Evolutionary conservation across 2,797 vertebrate genomes (phyloP).

Genomic region (Schizopygopsis pylzovi): DNA sequence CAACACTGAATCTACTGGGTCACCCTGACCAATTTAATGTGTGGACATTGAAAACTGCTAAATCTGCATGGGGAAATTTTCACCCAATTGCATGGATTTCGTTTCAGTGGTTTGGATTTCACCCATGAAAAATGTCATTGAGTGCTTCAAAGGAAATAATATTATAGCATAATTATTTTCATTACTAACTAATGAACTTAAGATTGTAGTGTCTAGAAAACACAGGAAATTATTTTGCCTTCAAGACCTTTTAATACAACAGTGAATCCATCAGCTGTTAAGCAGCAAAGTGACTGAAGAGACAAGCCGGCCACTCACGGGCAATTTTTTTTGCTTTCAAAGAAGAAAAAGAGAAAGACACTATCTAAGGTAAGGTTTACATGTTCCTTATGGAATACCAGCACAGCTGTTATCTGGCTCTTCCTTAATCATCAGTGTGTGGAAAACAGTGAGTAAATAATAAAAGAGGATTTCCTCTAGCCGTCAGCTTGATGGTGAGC

Average conservation of each 20-base stretch:
- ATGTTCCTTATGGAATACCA: neutral
- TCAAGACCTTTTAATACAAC: neutral
- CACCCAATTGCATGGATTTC: neutral
- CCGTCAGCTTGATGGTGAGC: conserved; percentile 35
- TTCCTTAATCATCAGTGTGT: conserved; percentile 33
- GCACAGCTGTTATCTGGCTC: conserved; percentile 8
- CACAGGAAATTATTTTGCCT: neutral
- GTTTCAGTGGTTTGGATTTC: no score
- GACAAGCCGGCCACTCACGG: neutral
- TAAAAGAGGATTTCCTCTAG: conserved; percentile 31
- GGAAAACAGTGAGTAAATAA: conserved; percentile 43
- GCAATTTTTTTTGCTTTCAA: neutral
- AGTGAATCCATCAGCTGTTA: neutral
- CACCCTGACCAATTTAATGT: neutral
- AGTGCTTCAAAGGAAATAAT: neutral
- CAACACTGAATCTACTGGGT: neutral
- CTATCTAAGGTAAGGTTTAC: neutral
- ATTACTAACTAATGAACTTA: neutral
- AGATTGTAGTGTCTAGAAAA: neutral
- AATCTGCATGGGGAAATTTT: neutral
- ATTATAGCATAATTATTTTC: neutral
- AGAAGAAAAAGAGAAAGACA: neutral
- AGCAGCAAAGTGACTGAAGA: neutral
- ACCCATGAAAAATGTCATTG: neutral
- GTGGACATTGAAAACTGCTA: neutral